Evolutionary conservation across 2,113 vertebrate species (phyloP).

Genomic region (Potamarius usumacintae): DNA sequence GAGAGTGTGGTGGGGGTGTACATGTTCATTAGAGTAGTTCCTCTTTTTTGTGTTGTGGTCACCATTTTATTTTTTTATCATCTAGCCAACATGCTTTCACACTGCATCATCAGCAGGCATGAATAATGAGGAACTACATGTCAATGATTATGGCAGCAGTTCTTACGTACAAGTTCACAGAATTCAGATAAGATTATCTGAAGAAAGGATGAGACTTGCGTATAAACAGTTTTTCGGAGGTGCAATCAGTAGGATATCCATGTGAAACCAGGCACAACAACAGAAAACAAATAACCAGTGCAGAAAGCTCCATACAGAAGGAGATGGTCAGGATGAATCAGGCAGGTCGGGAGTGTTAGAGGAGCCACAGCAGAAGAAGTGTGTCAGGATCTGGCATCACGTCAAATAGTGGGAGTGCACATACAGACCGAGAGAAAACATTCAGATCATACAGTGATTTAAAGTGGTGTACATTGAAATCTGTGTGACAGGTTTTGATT

Average conservation of each 20-base stretch:
- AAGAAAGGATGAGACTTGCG: neutral
- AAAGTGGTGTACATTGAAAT: neutral
- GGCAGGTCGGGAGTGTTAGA: neutral
- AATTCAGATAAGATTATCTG: neutral
- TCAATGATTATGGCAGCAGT: neutral
- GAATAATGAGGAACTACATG: neutral
- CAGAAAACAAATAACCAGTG: neutral
- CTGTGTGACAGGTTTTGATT: no score
- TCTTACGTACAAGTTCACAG: neutral
- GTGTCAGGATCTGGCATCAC: neutral
- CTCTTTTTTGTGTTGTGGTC: constrained; percentile 16
- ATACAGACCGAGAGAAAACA: neutral
- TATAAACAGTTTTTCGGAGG: neutral
- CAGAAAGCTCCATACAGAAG: neutral
- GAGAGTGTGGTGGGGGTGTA: neutral
- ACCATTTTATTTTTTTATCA: neutral
- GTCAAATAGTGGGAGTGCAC: neutral
- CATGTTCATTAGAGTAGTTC: constrained; percentile 4
- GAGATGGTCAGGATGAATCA: neutral
- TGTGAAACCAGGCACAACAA: neutral
- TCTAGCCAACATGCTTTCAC: constrained; percentile 8
- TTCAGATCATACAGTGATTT: neutral
- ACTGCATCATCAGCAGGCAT: neutral
- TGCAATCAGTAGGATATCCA: neutral
- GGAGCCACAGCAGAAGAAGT: neutral